Conservation (phyloP, 2,113 vertebrate genomes). For the rabbit (Oryctolagus cuniculus) region mOryCun1.1 NC_091449.1:62002501-62003000, state of each 20-base stretch:
- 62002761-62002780: neutral
- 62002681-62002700: neutral
- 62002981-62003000: neutral
- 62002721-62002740: neutral
- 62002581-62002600: slow-evolving; percentile 43
- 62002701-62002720: neutral
- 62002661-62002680: slow-evolving; percentile 27
- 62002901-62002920: neutral
- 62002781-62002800: rapidly evolving
- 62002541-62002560: slow-evolving; percentile 70
- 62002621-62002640: slow-evolving; percentile 73
- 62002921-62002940: neutral
- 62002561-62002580: slow-evolving; percentile 76
- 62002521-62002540: slow-evolving; percentile 47
- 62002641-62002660: slow-evolving; percentile 55
- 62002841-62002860: neutral
- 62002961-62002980: neutral
- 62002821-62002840: neutral
- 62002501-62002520: slow-evolving; percentile 47
- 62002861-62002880: neutral
- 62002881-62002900: neutral
- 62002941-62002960: neutral
- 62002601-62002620: neutral
- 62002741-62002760: neutral
- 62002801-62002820: neutral